These are phyloP conservation scores for Dione vanillae DNA, from an alignment of 2,888 invertebrate species.

Conservation along the genomic window DNA sequence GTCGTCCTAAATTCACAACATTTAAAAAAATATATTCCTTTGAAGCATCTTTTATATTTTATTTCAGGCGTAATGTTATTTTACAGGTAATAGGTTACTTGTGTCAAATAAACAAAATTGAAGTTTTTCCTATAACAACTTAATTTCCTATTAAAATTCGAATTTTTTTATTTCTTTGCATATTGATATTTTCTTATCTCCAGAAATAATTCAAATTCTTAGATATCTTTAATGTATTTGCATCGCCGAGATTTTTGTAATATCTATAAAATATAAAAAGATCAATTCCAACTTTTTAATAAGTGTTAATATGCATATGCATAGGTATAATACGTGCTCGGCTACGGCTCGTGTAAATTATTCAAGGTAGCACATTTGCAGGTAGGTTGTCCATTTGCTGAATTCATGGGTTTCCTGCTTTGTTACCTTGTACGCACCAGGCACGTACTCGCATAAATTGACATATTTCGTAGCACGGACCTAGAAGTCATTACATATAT, in stretches of 20 bases:
- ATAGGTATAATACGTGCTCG: not conserved
- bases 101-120: not conserved
- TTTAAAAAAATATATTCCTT: not conserved
- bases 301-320: too few relatives aligned
- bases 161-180: not conserved
- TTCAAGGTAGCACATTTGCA: conserved; percentile 59
- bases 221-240: too few relatives aligned
- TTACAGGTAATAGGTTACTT: not conserved
- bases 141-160: not conserved
- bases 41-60: not conserved
- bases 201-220: too few relatives aligned
- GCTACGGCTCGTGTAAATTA: conserved; percentile 54
- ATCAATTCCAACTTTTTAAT: conserved; percentile 15
- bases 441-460: conserved; percentile 45
- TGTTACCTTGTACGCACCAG: conserved; percentile 59
- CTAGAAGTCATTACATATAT: conserved; percentile 12
- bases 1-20: not conserved
- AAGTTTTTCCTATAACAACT: too few relatives aligned
- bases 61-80: not conserved
- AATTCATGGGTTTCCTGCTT: conserved; percentile 67
- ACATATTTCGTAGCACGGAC: conserved; percentile 14
- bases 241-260: not conserved
- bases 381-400: conserved; percentile 56
- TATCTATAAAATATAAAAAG: not conserved
- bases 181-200: too few relatives aligned